phyloP scores from a whole-genome alignment of 2,113 vertebrate species.

The Pygoscelis antarcticus region DNA sequence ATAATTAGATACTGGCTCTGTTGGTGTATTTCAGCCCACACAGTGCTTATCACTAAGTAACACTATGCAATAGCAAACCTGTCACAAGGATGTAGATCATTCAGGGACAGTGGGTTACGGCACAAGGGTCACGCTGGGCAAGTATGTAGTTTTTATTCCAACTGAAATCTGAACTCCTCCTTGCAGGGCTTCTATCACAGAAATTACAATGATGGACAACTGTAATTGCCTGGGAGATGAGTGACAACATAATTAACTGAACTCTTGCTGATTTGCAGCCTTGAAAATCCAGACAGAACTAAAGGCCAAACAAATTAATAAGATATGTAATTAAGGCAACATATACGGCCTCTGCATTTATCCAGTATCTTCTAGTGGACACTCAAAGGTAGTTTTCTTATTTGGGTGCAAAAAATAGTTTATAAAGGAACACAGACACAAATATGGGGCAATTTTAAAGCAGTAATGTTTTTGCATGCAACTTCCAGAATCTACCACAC shows the following conservation, averaged over 20 bases:
- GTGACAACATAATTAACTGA: conserved; percentile 6
- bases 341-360: not conserved
- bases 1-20: not conserved
- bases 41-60: not conserved
- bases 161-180: not conserved
- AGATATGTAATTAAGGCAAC: not conserved
- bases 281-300: conserved; percentile 11
- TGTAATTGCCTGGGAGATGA: not conserved
- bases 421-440: not conserved
- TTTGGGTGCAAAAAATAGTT: not conserved
- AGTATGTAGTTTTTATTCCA: not conserved
- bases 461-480: not conserved
- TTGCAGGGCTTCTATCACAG: not conserved
- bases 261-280: not conserved
- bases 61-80: not conserved
- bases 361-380: not conserved
- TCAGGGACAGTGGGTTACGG: not conserved
- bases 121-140: not conserved
- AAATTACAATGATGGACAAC: not conserved
- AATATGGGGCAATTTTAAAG: not conserved
- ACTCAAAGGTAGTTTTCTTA: not conserved
- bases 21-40: not conserved
- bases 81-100: not conserved
- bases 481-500: not conserved
- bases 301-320: conserved; percentile 11